Conservation (phyloP, 2,888 invertebrate species). For the Eupithecia insigniata region DNA sequence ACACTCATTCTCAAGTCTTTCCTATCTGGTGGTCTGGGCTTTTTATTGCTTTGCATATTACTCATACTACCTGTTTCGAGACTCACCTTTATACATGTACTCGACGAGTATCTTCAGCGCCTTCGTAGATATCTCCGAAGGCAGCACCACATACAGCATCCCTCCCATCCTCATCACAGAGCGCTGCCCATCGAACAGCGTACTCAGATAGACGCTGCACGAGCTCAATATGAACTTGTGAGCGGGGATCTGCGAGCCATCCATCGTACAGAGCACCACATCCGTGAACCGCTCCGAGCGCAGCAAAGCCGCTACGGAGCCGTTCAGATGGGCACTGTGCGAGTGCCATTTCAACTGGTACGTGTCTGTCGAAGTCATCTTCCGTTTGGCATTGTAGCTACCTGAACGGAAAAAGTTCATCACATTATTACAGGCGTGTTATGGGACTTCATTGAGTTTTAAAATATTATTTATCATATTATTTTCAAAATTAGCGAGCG, state of each 20-base stretch:
- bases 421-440: neutral
- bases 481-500: neutral
- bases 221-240: slow-evolving; percentile 93
- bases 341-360: slow-evolving; percentile 96
- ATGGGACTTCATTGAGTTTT: neutral
- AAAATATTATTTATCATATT: neutral
- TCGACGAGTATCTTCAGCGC: slow-evolving; percentile 92
- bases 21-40: neutral
- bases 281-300: slow-evolving; percentile 93
- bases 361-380: slow-evolving; percentile 87
- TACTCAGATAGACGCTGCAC: slow-evolving; percentile 86
- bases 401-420: slow-evolving; percentile 27
- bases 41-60: neutral
- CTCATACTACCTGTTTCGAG: neutral
- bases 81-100: slow-evolving; percentile 91
- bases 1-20: neutral
- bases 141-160: slow-evolving; percentile 88
- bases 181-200: slow-evolving; percentile 78
- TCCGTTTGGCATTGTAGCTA: slow-evolving; percentile 47
- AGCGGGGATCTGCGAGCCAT: slow-evolving; percentile 91
- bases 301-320: slow-evolving; percentile 90
- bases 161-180: slow-evolving; percentile 78
- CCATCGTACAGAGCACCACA: slow-evolving; percentile 90
- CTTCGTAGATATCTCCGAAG: slow-evolving; percentile 91
- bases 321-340: slow-evolving; percentile 91